A percentile compares a stretch with the other conserved stretches of the same genome.
Evolutionary conservation across 2,797 vertebrate species (phyloP).

Genomic region (Argentina silus): DNA sequence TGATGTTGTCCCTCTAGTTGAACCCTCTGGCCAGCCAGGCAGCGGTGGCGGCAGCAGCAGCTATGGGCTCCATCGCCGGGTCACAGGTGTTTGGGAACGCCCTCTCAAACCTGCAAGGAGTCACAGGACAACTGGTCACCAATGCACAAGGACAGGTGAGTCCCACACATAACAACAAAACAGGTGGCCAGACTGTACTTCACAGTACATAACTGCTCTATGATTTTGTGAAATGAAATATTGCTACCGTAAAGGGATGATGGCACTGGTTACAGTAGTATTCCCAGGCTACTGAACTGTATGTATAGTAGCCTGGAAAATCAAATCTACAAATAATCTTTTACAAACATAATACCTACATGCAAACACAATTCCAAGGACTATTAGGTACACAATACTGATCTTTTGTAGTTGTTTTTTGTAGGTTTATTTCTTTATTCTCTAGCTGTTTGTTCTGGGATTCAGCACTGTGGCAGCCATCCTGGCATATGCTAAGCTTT

Average conservation of each 20-base stretch:
- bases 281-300: no score
- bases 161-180: slow-evolving; percentile 8
- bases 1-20: slow-evolving; percentile 79
- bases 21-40: slow-evolving; percentile 96
- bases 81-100: slow-evolving; percentile 95
- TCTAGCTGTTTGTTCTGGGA: slow-evolving; percentile 39
- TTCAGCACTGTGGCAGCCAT: slow-evolving; percentile 44
- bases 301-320: neutral
- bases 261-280: no score
- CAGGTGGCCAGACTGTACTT: no score
- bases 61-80: slow-evolving; percentile 92
- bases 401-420: neutral
- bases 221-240: no score
- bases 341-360: neutral
- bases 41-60: slow-evolving; percentile 87
- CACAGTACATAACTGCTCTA: no score
- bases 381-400: neutral
- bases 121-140: slow-evolving; percentile 97
- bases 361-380: neutral
- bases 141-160: slow-evolving; percentile 99
- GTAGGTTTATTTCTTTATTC: neutral
- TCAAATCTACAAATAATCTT: neutral
- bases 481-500: slow-evolving; percentile 67
- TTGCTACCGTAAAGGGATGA: no score
- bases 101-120: slow-evolving; percentile 94